Evolutionary conservation across 2,113 vertebrate species (phyloP).

Genomic region (Trogon melanurus): DNA sequence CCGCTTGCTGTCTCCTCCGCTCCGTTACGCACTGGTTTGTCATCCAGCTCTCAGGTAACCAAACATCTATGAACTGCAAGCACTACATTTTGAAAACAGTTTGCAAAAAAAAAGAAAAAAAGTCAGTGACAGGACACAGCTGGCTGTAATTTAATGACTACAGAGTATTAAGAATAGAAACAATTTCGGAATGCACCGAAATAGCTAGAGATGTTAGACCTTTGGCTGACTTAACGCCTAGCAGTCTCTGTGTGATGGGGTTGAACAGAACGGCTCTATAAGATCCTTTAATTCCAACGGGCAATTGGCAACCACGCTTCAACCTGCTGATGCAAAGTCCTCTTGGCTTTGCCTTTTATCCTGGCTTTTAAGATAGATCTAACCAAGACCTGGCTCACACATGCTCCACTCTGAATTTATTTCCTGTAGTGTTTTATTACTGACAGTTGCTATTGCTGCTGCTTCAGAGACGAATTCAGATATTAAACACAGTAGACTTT

Average conservation of each 20-base stretch:
- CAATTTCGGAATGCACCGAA: slow-evolving; percentile 43
- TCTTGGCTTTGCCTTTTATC: slow-evolving; percentile 36
- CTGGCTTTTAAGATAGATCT: background rate
- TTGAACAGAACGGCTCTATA: background rate
- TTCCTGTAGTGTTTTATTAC: slow-evolving; percentile 43
- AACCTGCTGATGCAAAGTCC: slow-evolving; percentile 8
- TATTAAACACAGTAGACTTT: slow-evolving; percentile 4
- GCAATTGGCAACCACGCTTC: background rate
- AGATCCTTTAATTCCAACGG: slow-evolving; percentile 10
- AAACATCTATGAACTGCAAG: background rate
- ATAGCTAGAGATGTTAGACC: slow-evolving; percentile 28
- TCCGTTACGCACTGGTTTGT: background rate
- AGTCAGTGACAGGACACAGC: slow-evolving; percentile 29
- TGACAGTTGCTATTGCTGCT: background rate
- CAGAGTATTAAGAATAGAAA: slow-evolving; percentile 44
- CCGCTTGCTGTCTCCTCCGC: background rate
- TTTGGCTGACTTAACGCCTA: slow-evolving; percentile 25
- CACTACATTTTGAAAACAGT: background rate
- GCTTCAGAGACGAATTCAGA: slow-evolving; percentile 50
- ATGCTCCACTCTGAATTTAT: background rate
- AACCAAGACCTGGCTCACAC: slow-evolving; percentile 46
- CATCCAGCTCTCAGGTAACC: background rate
- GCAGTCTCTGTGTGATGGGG: background rate
- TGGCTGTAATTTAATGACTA: slow-evolving; percentile 55
- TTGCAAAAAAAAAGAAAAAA: background rate